Conservation (phyloP, 2,113 vertebrate species). For the Polypterus bichir region DNA sequence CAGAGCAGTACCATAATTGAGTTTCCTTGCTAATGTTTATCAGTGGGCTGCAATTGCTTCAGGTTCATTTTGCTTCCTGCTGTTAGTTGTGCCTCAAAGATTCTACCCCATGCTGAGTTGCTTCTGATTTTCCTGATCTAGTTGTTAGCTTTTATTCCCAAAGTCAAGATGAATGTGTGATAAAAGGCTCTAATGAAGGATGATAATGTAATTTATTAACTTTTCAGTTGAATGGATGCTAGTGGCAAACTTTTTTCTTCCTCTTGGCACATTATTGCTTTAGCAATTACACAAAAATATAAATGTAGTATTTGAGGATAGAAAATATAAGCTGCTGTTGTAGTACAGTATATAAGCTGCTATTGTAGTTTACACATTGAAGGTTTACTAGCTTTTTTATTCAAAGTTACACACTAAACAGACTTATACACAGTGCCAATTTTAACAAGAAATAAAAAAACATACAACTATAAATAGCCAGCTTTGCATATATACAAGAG, state of each 20-base stretch:
- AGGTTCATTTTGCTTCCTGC: constrained; percentile 50
- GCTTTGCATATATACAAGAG: no score
- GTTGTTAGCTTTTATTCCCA: constrained; percentile 59
- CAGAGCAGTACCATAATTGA: constrained; percentile 44
- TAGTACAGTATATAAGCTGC: no score
- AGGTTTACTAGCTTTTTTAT: no score
- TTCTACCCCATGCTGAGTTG: constrained; percentile 50
- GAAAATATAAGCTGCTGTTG: no score
- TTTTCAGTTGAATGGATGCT: constrained; percentile 20
- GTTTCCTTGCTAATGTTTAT: constrained; percentile 40
- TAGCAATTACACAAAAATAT: background rate
- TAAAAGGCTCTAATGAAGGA: constrained; percentile 50
- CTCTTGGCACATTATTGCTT: constrained; percentile 17
- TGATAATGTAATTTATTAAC: constrained; percentile 46
- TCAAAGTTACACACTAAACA: no score
- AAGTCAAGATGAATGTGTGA: constrained; percentile 54
- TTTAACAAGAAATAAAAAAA: no score
- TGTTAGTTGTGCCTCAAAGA: constrained; percentile 58
- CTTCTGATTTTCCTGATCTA: constrained; percentile 49
- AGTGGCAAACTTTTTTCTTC: constrained; percentile 13
- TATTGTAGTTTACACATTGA: no score
- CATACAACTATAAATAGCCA: no score
- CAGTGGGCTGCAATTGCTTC: constrained; percentile 42
- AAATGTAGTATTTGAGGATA: no score
- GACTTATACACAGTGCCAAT: no score